These are phyloP conservation scores for Ptychobarbus kaznakovi DNA, from an alignment of 2,797 vertebrate species.

Conservation along the genomic window DNA sequence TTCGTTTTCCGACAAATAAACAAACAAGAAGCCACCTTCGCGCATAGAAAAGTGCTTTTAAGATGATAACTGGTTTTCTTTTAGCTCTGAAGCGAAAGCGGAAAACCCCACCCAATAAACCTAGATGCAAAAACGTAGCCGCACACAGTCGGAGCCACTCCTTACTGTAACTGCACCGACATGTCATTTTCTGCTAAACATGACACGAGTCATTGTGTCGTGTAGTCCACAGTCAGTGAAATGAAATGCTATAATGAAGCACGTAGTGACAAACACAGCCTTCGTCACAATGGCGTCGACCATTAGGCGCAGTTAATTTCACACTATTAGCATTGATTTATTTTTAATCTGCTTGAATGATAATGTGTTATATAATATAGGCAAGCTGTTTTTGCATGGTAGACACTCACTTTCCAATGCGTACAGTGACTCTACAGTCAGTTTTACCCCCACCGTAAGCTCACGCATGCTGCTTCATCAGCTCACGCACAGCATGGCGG, in stretches of 20 bases:
- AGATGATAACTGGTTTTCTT: slow-evolving; percentile 18
- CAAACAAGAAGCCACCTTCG: neutral
- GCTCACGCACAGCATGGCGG: slow-evolving; percentile 27
- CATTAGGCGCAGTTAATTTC: neutral
- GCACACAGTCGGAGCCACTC: neutral
- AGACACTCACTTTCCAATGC: slow-evolving; percentile 38
- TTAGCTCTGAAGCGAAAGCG: neutral
- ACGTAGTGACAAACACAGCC: neutral
- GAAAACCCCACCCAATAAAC: slow-evolving; percentile 35
- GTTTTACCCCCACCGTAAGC: slow-evolving; percentile 26
- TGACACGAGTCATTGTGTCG: slow-evolving; percentile 25
- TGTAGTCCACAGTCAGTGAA: slow-evolving; percentile 1
- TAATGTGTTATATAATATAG: slow-evolving; percentile 7
- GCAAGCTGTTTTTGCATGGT: neutral
- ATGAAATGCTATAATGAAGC: slow-evolving; percentile 15
- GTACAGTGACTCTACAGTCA: slow-evolving; percentile 47
- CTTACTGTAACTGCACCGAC: neutral
- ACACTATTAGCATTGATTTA: slow-evolving; percentile 13
- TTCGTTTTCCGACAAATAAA: neutral
- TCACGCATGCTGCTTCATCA: slow-evolving; percentile 32
- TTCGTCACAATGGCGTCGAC: neutral
- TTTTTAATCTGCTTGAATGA: neutral
- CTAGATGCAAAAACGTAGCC: slow-evolving; percentile 25
- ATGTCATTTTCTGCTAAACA: slow-evolving; percentile 24
- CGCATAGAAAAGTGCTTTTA: neutral